These are phyloP conservation scores for Melanotaenia parkinsoni DNA, from an alignment of 2,797 vertebrate species.

Conservation along the genomic window DNA sequence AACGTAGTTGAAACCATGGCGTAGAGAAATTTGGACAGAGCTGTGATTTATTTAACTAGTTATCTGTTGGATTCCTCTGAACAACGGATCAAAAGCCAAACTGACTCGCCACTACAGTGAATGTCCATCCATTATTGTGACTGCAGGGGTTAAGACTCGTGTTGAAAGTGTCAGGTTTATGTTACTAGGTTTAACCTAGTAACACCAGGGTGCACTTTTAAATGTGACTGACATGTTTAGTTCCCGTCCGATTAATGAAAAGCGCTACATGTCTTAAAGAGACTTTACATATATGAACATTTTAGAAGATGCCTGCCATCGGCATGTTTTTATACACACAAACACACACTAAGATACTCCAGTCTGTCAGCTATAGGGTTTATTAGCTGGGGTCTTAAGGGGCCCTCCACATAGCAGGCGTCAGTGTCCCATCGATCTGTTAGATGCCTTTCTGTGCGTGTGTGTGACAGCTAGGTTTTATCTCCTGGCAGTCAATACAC, in stretches of 20 bases:
- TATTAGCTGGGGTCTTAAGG: conserved; percentile 85
- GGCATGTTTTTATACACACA: conserved; percentile 21
- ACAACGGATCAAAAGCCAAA: not conserved
- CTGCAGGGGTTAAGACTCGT: not conserved
- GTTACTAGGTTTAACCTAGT: not conserved
- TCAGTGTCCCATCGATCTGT: conserved; percentile 95
- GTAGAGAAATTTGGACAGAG: not conserved
- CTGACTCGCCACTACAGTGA: too few relatives aligned
- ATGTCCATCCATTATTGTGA: not conserved
- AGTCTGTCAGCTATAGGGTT: conserved; percentile 65
- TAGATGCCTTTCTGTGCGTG: conserved; percentile 69
- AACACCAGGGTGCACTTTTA: not conserved
- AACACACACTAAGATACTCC: conserved; percentile 38
- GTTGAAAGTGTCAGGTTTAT: not conserved
- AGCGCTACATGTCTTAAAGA: not conserved
- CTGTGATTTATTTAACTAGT: not conserved
- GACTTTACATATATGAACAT: conserved; percentile 7
- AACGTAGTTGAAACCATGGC: not conserved
- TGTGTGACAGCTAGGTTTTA: conserved; percentile 84
- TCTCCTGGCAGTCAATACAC: conserved; percentile 93
- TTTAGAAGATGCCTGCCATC: conserved; percentile 33
- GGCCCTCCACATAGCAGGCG: conserved; percentile 93
- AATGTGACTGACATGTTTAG: not conserved
- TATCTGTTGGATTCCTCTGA: not conserved
- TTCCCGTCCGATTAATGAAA: not conserved